Conservation (phyloP, 2,888 invertebrate genomes). For the Pandemis heparana region DNA sequence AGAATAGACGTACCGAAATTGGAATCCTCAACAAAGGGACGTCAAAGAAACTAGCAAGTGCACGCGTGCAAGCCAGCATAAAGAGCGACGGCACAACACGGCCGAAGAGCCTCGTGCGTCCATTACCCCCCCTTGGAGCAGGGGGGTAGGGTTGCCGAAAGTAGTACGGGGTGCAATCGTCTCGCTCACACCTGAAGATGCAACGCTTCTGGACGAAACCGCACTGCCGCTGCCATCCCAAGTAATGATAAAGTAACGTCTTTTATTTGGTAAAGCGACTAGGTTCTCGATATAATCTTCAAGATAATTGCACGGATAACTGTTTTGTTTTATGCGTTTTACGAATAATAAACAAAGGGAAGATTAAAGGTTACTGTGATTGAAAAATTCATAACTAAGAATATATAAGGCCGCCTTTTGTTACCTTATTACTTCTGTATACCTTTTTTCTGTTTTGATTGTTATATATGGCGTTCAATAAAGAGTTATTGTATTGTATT, state of each 20-base stretch:
- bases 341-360: too few relatives aligned
- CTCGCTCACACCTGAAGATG: slow-evolving; percentile 82
- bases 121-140: slow-evolving; percentile 68
- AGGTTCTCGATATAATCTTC: too few relatives aligned
- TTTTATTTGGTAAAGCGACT: slow-evolving; percentile 52
- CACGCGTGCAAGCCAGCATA: slow-evolving; percentile 81
- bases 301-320: not conserved
- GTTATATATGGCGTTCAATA: too few relatives aligned
- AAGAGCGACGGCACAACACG: slow-evolving; percentile 75
- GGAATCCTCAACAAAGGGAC: slow-evolving; percentile 81
- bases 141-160: slow-evolving; percentile 68
- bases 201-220: slow-evolving; percentile 82
- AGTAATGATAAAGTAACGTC: slow-evolving; percentile 78
- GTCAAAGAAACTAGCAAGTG: slow-evolving; percentile 83
- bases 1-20: slow-evolving; percentile 68
- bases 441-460: too few relatives aligned
- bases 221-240: slow-evolving; percentile 73
- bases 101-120: slow-evolving; percentile 82
- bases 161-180: slow-evolving; percentile 65
- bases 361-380: too few relatives aligned
- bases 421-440: too few relatives aligned
- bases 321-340: too few relatives aligned
- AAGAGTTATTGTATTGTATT: too few relatives aligned
- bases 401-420: too few relatives aligned
- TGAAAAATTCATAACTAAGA: too few relatives aligned